Conservation (phyloP, 2,113 vertebrate species). For the Equus przewalskii region DNA sequence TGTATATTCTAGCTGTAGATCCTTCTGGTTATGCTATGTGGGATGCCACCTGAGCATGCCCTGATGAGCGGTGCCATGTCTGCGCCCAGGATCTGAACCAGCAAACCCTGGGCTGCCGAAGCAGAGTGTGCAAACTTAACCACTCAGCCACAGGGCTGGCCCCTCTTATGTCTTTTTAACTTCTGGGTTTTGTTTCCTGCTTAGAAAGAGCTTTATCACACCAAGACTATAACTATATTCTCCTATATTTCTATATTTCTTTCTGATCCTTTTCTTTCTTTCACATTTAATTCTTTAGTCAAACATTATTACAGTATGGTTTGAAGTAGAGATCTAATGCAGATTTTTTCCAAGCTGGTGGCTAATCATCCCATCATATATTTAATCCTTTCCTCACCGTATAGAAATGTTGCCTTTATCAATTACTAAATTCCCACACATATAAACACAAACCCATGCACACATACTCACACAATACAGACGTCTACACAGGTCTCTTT, state of each 20-base stretch:
- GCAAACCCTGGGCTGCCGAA: no score
- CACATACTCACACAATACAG: neutral
- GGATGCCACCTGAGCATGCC: no score
- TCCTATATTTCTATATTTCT: neutral
- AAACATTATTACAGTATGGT: neutral
- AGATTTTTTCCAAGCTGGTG: neutral
- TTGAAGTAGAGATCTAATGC: neutral
- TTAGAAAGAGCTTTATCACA: slow-evolving; percentile 19
- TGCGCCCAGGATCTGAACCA: no score
- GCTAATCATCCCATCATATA: neutral
- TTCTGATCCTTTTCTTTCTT: slow-evolving; percentile 11
- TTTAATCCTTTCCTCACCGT: neutral
- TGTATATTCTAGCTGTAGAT: no score
- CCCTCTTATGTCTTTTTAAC: neutral
- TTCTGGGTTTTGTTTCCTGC: neutral
- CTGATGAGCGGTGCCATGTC: no score
- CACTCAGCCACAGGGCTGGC: no score
- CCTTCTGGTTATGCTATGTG: no score
- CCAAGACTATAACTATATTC: neutral
- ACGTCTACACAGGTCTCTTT: neutral
- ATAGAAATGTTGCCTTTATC: slow-evolving; percentile 30
- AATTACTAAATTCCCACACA: neutral
- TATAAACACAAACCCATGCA: neutral
- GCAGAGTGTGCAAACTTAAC: no score
- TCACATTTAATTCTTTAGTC: neutral